Evolutionary conservation across 2,888 invertebrate species (phyloP).

Genomic region (Cerceris rybyensis): DNA sequence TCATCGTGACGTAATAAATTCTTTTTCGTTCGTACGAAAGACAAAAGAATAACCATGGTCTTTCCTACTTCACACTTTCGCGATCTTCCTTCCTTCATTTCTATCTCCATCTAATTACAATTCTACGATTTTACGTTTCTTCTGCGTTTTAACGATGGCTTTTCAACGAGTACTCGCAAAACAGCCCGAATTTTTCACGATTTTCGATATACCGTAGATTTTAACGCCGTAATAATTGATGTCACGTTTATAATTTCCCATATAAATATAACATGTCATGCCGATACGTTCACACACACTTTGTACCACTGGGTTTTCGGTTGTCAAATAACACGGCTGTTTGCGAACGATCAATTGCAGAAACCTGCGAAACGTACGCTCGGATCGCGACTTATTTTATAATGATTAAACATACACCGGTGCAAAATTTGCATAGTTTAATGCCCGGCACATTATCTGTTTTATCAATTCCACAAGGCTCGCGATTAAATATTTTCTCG

Average conservation of each 20-base stretch:
- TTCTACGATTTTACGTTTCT: not conserved
- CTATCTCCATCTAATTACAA: not conserved
- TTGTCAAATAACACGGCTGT: conserved; percentile 31
- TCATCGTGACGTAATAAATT: not conserved
- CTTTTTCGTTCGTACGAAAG: not conserved
- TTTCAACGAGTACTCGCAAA: conserved; percentile 21
- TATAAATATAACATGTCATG: conserved; percentile 24
- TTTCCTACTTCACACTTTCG: not conserved
- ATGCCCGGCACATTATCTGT: conserved; percentile 7
- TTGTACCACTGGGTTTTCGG: not conserved
- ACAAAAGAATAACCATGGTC: not conserved
- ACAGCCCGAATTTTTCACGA: conserved; percentile 7
- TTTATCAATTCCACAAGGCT: not conserved
- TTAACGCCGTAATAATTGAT: conserved; percentile 55
- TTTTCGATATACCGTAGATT: conserved; percentile 37
- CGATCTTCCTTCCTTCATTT: not conserved
- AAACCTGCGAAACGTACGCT: conserved; percentile 17
- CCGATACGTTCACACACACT: too few species aligned
- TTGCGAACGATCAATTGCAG: conserved; percentile 25
- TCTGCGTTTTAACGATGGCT: conserved; percentile 3
- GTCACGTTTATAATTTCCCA: conserved; percentile 47
- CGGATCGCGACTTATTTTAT: conserved; percentile 22
- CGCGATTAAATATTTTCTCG: not conserved
- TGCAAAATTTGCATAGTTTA: conserved; percentile 6
- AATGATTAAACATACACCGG: conserved; percentile 3